Evolutionary conservation across 2,797 vertebrate genomes (phyloP), one percentile per base, ranked within the genome.

Genomic region (Hyperoplus lanceolatus): DNA sequence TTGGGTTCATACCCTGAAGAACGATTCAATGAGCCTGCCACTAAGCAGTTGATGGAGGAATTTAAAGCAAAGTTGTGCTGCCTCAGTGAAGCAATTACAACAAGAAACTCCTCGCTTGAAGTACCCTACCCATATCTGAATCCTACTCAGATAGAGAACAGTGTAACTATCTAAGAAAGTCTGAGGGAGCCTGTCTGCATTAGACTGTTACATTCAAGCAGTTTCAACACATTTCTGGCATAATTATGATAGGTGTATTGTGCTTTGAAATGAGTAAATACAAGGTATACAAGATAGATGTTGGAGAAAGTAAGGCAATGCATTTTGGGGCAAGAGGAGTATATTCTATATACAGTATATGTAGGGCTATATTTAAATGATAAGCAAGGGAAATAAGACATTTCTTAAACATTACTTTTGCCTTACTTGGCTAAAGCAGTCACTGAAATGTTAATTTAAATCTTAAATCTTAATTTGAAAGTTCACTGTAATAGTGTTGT

Each of bases 1-100:
- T 53, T 96, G 66, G 95, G 95, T 8, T 50, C 61, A 6, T 95
- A 93, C 53, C 90, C 93, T 18, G 89, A 95, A 36, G 86, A 95
- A 3, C 87, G 87, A 57, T 95, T 96, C 36, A 82, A 93, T 12
- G 89, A 92, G 46, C 41, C 79, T 10, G 70, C 41, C 3, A 58
- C 70, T 15, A 86, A 91, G 57, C 77, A 84, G 75, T 82, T 92
- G 63, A 91, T 95, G 5, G 72, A 53, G n/a, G 76, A 87, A 39
- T 90, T 95, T 70, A 92, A 89, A 75, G 83, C 51, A 21, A 88
- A 95, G 36, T 45, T 96, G 81, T 74, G 80, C 14, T 58, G 14
- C 8, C 66, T 96, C 45, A 92, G 89, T 56, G 85, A 83, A 50
- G 72, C 49, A 12, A 95, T 96, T 14, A 49, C 6, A 54, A 41